phyloP scores from a whole-genome alignment of 2,113 vertebrate species.

The Paramisgurnus dabryanus region DNA sequence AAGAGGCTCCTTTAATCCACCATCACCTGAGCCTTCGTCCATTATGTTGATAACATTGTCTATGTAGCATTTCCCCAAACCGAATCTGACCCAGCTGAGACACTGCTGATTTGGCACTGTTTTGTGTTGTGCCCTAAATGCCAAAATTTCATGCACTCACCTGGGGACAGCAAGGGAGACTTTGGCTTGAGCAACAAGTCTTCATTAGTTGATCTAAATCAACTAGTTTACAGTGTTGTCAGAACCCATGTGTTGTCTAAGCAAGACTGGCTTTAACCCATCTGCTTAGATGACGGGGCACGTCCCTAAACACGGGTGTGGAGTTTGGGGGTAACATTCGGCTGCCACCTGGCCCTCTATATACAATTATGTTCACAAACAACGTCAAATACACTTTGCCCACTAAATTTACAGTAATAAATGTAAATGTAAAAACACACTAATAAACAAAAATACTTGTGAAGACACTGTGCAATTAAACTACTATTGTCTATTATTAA shows the following conservation, averaged over 20 bases:
- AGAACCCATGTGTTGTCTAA: constrained; percentile 47
- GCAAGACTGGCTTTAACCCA: constrained; percentile 48
- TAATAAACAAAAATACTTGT: too few relatives aligned
- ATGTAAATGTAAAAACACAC: too few relatives aligned
- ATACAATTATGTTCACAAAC: constrained; percentile 3
- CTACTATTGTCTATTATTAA: too few relatives aligned
- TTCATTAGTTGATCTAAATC: constrained; percentile 41
- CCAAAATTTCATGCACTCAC: constrained; percentile 37
- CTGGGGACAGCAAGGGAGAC: constrained; percentile 34
- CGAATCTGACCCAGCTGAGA: constrained; percentile 31
- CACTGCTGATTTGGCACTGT: constrained; percentile 25
- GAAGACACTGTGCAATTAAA: too few relatives aligned
- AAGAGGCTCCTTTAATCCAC: constrained; percentile 23
- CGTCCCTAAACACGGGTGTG: constrained; percentile 35
- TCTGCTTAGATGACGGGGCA: constrained; percentile 51
- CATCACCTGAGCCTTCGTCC: constrained; percentile 22
- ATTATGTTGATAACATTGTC: constrained; percentile 10
- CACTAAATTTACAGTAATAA: too few relatives aligned
- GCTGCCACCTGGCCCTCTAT: constrained; percentile 43
- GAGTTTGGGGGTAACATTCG: constrained; percentile 37
- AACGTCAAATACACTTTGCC: background rate
- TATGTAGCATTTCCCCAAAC: constrained; percentile 35
- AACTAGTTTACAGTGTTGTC: constrained; percentile 39
- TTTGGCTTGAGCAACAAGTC: constrained; percentile 22
- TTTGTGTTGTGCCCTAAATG: constrained; percentile 26